Evolutionary conservation across 2,888 invertebrate species (phyloP).

Genomic region (Cantharis flavilabris): DNA sequence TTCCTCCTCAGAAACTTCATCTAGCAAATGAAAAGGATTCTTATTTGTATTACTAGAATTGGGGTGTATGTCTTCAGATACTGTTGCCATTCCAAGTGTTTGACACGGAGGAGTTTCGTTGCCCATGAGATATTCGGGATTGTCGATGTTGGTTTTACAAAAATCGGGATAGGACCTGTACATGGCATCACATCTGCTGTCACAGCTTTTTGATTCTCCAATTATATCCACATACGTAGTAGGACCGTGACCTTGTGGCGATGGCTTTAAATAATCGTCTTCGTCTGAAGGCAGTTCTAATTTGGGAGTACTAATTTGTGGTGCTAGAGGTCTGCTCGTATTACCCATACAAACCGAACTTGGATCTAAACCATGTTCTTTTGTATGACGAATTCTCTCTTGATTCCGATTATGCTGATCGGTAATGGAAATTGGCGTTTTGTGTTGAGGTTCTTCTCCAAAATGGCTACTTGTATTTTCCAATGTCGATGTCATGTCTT

Average conservation of each 20-base stretch:
- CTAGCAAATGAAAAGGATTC: slow-evolving; percentile 46
- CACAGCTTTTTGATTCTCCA: slow-evolving; percentile 45
- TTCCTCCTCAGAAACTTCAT: slow-evolving; percentile 73
- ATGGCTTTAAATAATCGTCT: slow-evolving; percentile 95
- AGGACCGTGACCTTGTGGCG: slow-evolving; percentile 67
- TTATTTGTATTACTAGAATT: slow-evolving; percentile 15
- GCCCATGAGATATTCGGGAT: slow-evolving; percentile 89
- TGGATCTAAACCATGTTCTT: slow-evolving; percentile 57
- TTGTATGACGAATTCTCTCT: no score
- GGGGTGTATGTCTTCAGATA: slow-evolving; percentile 45
- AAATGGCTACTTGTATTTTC: slow-evolving; percentile 80
- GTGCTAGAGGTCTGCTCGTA: slow-evolving; percentile 61
- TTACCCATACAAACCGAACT: slow-evolving; percentile 49
- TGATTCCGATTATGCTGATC: slow-evolving; percentile 68
- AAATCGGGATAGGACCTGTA: slow-evolving; percentile 62
- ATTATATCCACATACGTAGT: slow-evolving; percentile 91
- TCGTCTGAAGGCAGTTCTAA: slow-evolving; percentile 90
- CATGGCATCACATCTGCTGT: slow-evolving; percentile 40
- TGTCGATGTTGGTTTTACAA: slow-evolving; percentile 77
- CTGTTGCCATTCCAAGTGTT: slow-evolving; percentile 67
- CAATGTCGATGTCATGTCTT: slow-evolving; percentile 65
- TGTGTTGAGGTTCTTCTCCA: slow-evolving; percentile 86
- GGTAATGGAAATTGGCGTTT: slow-evolving; percentile 54
- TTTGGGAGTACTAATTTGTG: slow-evolving; percentile 77
- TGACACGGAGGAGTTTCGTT: slow-evolving; percentile 62